Base-by-base conservation (phyloP, 1,140 invertebrate genomes). In the Macrosteles quadrilineatus region DNA sequence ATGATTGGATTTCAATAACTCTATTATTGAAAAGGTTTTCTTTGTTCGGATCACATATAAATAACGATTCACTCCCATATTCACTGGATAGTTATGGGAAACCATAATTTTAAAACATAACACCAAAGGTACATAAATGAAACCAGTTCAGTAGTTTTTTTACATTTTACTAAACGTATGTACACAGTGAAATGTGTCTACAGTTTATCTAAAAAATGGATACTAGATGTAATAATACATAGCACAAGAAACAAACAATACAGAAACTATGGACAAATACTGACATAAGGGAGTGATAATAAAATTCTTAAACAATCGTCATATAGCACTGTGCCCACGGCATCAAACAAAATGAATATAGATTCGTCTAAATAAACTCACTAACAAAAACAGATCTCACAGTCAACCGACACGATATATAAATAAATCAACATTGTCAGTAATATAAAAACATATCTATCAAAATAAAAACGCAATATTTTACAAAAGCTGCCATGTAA, bases 131-230 rank as follows among this genome's bases (percentile, higher is more conserved):
- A n/a, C n/a, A n/a, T 36, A 4, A 36, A 36, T 36, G 14, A 36
- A 36, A 36, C 32, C 32, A 36, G 32, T 36, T 36, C 4, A 27
- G 55, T 59, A 6, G 55, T 59, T 59, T n/a, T 53, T 59, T 21
- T 59, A 59, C 55, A 70, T 64, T 63, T 43, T 55, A 57, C 63
- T 70, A 50, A 65, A 62, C 69, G 32, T 70, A 63, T 45, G n/a
- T 66, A 69, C 47, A 45, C 50, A 59, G 40, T 43, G 63, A 66
- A 45, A 30, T 40, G 32, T 45, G 63, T 40, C 63, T 66, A 66
- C 63, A 23, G 40, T 66, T 63, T 43, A 43, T 45, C 63, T 66
- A 66, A 66, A 66, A 66, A 66, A 66, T 66, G 63, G 63, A 66
- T 66, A 66, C 40, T 27, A 66, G 55, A 27, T 59, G 30, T 66